Base-by-base conservation (phyloP, 2,797 vertebrate species). In the Coilia nasus region DNA sequence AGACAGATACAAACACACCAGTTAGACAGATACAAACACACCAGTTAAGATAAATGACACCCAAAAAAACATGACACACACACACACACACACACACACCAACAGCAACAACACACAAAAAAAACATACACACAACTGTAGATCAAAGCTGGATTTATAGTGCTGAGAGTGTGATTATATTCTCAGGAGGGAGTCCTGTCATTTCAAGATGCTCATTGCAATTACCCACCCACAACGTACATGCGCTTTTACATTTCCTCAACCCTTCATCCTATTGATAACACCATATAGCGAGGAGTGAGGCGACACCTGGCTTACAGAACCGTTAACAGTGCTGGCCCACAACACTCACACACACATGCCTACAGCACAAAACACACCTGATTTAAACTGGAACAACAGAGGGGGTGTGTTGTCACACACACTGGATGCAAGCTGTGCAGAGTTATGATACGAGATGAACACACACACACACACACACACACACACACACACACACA, bases 271-370 rank as follows among this genome's bases (percentile, higher is more conserved):
- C 62, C 62, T 67, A 67, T 67, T 67, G 28, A 67, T 67, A 67
- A 25, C 12, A 14, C 62, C 25, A 67, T 14, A 25, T 3, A 28
- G 62, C 11, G 28, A 44, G 35, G 19, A 19, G 17, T 44, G 19
- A 2, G 19, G 19, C 3, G 7, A 21, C 31, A 41, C 14, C 35
- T 78, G 71, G 71, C 67, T 19, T 1, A 35, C 4, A 35, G 35
- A 71, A 17, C 35, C 17, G 7, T 21, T 6, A 44, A 19, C 41
- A 44, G 35, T 9, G 19, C 19, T 7, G 9, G 35, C 17, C 17
- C 71, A 78, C 67, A 67, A 28, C 60, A 64, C n/a, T 21, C 59
- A 83, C 82, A 83, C 59, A 83, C 41, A 78, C 47, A 50, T 67
- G 23, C 67, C 31, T 31, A 57, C 50, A 28, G 23, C 7, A 9